Conservation (phyloP, 2,113 vertebrate species). For the Rhinoderma darwinii region DNA sequence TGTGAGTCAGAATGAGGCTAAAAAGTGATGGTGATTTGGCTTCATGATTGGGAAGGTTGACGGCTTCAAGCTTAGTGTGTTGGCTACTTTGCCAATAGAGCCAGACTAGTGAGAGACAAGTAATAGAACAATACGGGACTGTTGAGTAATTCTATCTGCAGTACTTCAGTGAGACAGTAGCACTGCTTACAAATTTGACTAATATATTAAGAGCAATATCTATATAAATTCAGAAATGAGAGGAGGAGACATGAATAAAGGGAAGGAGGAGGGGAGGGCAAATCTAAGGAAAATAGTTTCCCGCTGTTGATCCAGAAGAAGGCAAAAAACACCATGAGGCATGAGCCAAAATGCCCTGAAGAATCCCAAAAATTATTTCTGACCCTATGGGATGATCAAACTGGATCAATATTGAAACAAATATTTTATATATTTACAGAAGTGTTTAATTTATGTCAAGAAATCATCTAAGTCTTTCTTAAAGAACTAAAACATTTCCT, state of each 20-base stretch:
- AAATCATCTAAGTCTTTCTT: no score
- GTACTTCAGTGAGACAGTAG: not conserved
- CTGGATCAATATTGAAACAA: no score
- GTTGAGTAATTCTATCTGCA: not conserved
- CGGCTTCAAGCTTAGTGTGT: not conserved
- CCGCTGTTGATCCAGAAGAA: no score
- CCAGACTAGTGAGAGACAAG: slow-evolving; percentile 13
- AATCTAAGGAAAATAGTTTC: no score
- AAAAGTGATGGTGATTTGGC: slow-evolving; percentile 27
- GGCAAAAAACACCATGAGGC: no score
- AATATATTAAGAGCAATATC: not conserved
- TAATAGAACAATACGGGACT: not conserved
- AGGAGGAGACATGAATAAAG: not conserved
- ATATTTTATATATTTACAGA: no score
- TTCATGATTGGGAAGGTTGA: slow-evolving; percentile 25
- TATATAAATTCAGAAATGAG: not conserved
- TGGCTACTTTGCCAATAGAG: not conserved
- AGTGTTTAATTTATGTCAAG: no score
- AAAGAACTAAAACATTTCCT: no score
- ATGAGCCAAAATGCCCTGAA: no score
- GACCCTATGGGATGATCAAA: no score
- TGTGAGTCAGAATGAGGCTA: slow-evolving; percentile 22
- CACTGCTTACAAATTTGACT: not conserved
- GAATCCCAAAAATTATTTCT: no score
- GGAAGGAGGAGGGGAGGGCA: not conserved